phyloP scores from a whole-genome alignment of 2,888 invertebrate species.

The Mylabris sibirica region DNA sequence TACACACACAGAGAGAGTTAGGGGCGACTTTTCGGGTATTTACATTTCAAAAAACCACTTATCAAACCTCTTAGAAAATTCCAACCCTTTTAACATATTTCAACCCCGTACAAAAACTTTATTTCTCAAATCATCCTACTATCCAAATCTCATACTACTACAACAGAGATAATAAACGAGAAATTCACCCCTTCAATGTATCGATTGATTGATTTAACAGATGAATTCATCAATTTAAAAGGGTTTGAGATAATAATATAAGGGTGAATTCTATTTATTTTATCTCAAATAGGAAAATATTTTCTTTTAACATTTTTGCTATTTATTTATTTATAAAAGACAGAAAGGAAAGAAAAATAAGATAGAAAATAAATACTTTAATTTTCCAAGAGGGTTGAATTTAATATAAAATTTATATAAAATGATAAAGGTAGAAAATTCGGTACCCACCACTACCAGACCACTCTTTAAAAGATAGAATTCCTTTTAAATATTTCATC shows the following conservation, averaged over 20 bases:
- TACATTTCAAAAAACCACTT: not conserved
- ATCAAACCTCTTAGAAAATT: not conserved
- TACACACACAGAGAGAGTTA: not conserved
- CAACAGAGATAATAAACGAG: not conserved
- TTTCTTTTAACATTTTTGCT: no score
- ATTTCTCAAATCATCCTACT: not conserved
- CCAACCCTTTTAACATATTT: not conserved
- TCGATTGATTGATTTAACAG: not conserved
- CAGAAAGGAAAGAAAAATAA: no score
- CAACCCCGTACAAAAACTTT: not conserved
- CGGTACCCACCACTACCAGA: not conserved
- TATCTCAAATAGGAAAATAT: no score
- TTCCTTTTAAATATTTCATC: constrained; percentile 3
- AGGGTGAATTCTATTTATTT: no score
- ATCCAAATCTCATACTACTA: not conserved
- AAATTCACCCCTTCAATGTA: not conserved
- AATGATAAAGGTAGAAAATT: constrained; percentile 2
- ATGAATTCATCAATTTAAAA: no score
- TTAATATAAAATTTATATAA: not conserved
- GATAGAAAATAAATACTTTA: not conserved
- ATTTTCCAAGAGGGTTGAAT: not conserved
- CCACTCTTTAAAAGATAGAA: not conserved
- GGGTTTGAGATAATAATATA: no score
- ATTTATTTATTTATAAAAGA: no score
- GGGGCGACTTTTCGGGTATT: not conserved